phyloP scores from a whole-genome alignment of 2,113 vertebrate genomes.

The Myotis lucifugus region DNA sequence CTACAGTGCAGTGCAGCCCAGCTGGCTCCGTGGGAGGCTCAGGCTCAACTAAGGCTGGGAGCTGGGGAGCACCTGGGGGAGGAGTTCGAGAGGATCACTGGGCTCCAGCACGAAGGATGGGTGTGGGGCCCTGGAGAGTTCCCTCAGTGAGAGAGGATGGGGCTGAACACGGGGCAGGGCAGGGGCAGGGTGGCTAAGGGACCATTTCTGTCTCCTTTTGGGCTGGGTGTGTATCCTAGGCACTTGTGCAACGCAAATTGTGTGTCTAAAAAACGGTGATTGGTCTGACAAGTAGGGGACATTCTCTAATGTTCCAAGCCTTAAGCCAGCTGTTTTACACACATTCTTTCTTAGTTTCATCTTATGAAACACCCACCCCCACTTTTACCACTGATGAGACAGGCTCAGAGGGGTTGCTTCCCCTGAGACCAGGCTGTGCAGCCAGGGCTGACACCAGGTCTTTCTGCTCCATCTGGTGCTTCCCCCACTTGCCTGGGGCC shows the following conservation, averaged over 20 bases:
- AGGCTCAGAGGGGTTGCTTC: neutral
- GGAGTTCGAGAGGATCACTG: neutral
- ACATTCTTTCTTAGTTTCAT: neutral
- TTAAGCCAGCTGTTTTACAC: neutral
- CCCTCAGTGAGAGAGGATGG: neutral
- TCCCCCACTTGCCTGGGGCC: neutral
- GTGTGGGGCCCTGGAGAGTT: neutral
- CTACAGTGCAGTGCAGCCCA: fast-evolving
- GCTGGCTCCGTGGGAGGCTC: neutral
- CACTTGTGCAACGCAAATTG: neutral
- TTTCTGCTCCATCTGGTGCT: neutral
- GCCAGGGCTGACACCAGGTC: neutral
- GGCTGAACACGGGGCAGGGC: neutral
- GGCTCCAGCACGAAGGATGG: neutral
- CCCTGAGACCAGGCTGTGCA: neutral
- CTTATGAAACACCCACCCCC: neutral
- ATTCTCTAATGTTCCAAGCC: slow-evolving; percentile 3
- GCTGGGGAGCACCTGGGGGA: neutral
- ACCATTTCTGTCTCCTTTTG: neutral
- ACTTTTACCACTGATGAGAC: neutral
- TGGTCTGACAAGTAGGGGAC: neutral
- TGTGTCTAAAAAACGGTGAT: neutral
- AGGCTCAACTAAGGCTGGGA: too few relatives aligned
- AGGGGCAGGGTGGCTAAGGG: neutral
- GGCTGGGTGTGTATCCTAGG: neutral